A percentile compares a stretch with the other conserved stretches of the same genome.
Conservation (phyloP, 2,888 invertebrate genomes). For the Hirudinaria manillensis region DNA sequence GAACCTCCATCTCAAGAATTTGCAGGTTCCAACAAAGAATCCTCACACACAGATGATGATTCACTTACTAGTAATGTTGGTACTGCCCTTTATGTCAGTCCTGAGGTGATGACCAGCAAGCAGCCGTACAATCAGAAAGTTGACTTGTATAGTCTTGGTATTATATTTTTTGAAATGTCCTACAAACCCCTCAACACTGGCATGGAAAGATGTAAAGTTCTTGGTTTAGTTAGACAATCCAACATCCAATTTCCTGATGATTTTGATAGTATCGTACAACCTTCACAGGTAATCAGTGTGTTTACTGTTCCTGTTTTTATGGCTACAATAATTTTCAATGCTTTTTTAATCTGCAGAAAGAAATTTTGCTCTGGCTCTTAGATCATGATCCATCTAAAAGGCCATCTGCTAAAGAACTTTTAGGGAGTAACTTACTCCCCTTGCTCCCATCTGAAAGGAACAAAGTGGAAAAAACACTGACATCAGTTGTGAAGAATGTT, state of each 20-base stretch:
- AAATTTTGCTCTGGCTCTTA: slow-evolving; percentile 65
- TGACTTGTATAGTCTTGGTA: slow-evolving; percentile 77
- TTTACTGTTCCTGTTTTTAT: slow-evolving; percentile 4
- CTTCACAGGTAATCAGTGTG: slow-evolving; percentile 10
- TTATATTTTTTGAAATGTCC: slow-evolving; percentile 85
- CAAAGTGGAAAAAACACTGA: slow-evolving; percentile 70
- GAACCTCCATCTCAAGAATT: not conserved
- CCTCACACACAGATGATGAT: slow-evolving; percentile 8
- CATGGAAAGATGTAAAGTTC: slow-evolving; percentile 79
- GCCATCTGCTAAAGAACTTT: slow-evolving; percentile 77
- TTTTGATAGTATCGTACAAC: slow-evolving; percentile 51
- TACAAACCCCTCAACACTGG: slow-evolving; percentile 74
- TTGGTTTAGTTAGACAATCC: slow-evolving; percentile 65
- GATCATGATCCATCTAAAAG: slow-evolving; percentile 76
- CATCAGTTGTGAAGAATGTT: slow-evolving; percentile 73
- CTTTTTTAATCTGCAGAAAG: slow-evolving; percentile 40
- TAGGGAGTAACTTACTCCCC: slow-evolving; percentile 76
- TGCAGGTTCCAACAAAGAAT: not conserved
- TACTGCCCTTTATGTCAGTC: slow-evolving; percentile 88
- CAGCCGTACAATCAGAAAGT: slow-evolving; percentile 63
- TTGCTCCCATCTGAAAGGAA: slow-evolving; percentile 77
- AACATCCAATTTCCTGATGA: slow-evolving; percentile 63
- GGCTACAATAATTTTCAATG: not conserved
- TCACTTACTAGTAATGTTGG: slow-evolving; percentile 75
- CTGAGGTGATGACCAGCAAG: slow-evolving; percentile 68